These are phyloP conservation scores for Aromia moschata DNA, from an alignment of 2,888 invertebrate genomes.

Conservation along the genomic window DNA sequence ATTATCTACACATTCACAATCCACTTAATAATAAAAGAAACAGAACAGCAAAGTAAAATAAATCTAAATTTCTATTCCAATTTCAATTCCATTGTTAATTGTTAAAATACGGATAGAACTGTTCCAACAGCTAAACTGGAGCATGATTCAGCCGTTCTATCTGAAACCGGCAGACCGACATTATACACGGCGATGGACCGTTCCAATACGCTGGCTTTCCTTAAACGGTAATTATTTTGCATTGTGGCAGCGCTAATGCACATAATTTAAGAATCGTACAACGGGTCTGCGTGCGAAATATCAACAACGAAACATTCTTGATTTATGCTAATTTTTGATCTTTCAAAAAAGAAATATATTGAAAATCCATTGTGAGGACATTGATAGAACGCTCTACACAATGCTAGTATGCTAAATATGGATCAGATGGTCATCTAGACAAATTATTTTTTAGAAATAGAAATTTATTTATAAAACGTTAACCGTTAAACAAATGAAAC, in stretches of 20 bases:
- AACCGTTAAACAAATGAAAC: too few species aligned
- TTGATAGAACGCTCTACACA: neutral
- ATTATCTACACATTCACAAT: too few species aligned
- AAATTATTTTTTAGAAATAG: too few species aligned
- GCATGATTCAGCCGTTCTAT: conserved; percentile 10
- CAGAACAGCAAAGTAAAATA: too few species aligned
- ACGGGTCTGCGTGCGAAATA: neutral
- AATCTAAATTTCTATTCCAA: too few species aligned
- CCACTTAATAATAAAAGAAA: too few species aligned
- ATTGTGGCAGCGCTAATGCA: neutral
- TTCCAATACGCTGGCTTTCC: conserved; percentile 7
- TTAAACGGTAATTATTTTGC: conserved; percentile 4
- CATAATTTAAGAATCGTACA: conserved; percentile 1
- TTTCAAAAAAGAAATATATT: neutral
- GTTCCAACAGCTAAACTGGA: conserved; percentile 8
- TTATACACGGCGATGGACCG: conserved; percentile 7
- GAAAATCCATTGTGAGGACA: neutral
- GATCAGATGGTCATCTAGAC: too few species aligned
- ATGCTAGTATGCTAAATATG: too few species aligned
- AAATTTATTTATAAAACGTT: too few species aligned
- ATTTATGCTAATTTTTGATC: neutral
- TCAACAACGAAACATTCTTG: too few species aligned
- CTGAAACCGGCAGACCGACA: neutral
- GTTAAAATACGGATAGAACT: too few species aligned
- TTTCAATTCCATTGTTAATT: too few species aligned